phyloP scores from a whole-genome alignment of 2,888 invertebrate species.

The Leptopilina myrica region DNA sequence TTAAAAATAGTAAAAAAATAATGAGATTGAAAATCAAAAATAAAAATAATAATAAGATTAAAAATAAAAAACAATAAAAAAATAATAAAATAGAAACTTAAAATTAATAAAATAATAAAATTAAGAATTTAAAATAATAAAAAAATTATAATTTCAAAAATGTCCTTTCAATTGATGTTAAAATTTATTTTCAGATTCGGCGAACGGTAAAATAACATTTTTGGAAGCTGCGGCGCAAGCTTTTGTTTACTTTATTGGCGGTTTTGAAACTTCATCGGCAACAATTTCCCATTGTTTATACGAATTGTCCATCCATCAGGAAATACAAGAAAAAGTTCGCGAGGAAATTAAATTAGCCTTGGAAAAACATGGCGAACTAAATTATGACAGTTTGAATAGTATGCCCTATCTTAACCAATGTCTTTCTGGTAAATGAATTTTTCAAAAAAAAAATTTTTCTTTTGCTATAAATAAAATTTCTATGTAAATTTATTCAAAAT shows the following conservation, averaged over 20 bases:
- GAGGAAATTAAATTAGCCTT: constrained; percentile 71
- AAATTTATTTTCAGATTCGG: not conserved
- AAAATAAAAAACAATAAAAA: too few species aligned
- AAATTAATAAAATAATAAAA: too few species aligned
- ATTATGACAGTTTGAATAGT: constrained; percentile 68
- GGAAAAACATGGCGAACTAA: constrained; percentile 63
- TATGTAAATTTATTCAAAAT: too few species aligned
- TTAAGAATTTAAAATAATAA: too few species aligned
- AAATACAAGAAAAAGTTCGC: constrained; percentile 73
- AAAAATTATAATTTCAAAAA: too few species aligned
- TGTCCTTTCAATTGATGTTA: too few species aligned
- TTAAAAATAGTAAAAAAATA: too few species aligned
- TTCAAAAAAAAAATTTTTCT: too few species aligned
- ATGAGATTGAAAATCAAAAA: too few species aligned
- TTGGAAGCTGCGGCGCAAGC: constrained; percentile 75
- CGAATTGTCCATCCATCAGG: constrained; percentile 72
- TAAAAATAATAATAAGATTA: too few species aligned
- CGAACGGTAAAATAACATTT: constrained; percentile 64
- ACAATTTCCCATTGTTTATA: constrained; percentile 75
- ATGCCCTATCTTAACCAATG: constrained; percentile 42
- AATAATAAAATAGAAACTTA: too few species aligned
- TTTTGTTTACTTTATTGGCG: constrained; percentile 76
- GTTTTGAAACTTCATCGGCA: constrained; percentile 77
- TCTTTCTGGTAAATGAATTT: constrained; percentile 17
- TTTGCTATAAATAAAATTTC: too few species aligned